Evolutionary conservation across 2,797 vertebrate species (phyloP).

Genomic region (Chrysocyon brachyurus): DNA sequence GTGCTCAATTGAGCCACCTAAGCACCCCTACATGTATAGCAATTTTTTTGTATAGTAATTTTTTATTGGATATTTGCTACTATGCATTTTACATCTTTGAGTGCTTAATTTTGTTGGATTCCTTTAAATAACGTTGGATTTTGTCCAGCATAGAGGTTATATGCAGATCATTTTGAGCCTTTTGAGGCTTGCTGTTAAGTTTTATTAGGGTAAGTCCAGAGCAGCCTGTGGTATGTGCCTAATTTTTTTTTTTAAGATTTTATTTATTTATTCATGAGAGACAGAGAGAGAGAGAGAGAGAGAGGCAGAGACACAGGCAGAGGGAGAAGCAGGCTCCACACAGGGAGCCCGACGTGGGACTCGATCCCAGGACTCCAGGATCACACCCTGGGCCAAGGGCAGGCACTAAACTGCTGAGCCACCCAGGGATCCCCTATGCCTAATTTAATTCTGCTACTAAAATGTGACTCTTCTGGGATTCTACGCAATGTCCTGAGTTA

Average conservation of each 20-base stretch:
- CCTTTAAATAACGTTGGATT: neutral
- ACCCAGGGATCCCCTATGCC: neutral
- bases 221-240: neutral
- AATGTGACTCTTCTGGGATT: neutral
- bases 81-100: neutral
- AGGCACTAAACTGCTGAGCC: too few relatives aligned
- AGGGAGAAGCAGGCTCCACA: too few relatives aligned
- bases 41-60: neutral
- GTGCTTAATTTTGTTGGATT: constrained; percentile 27
- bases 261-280: too few relatives aligned
- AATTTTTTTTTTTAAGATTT: neutral
- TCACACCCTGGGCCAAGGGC: too few relatives aligned
- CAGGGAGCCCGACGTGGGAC: too few relatives aligned
- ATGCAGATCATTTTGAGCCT: neutral
- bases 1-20: neutral
- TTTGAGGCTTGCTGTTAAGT: neutral
- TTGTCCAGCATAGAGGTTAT: neutral
- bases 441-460: neutral
- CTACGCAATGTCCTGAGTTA: neutral
- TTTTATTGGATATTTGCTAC: neutral
- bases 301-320: too few relatives aligned
- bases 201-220: neutral
- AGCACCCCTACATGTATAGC: neutral
- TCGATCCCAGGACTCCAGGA: too few relatives aligned
- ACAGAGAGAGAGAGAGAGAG: too few relatives aligned